These are phyloP conservation scores for Heliornis fulica DNA, from an alignment of 2,113 vertebrate species.

Conservation along the genomic window DNA sequence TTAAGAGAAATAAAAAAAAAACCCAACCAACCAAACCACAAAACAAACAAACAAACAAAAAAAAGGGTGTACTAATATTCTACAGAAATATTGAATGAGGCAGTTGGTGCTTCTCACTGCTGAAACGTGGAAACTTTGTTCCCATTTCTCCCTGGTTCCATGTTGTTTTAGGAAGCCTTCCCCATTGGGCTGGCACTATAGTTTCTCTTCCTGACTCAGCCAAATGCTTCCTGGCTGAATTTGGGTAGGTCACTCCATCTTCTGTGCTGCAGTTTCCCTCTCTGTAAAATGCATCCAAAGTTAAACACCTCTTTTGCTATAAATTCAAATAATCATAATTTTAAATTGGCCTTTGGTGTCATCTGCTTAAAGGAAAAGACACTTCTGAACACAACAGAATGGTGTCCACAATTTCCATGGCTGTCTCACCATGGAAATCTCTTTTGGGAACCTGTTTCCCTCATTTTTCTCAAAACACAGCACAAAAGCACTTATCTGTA, in stretches of 20 bases:
- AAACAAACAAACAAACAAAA: too few species aligned
- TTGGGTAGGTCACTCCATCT: constrained; percentile 14
- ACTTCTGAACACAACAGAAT: neutral
- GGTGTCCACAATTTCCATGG: neutral
- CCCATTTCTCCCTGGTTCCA: neutral
- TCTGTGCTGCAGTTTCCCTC: neutral
- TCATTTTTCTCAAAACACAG: neutral
- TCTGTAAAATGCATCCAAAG: neutral
- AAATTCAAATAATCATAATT: neutral
- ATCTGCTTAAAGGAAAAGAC: neutral
- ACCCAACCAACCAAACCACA: too few species aligned
- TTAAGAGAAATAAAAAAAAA: neutral
- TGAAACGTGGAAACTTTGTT: neutral
- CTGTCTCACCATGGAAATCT: neutral
- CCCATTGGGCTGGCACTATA: neutral
- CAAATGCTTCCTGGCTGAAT: constrained; percentile 20
- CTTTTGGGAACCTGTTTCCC: neutral
- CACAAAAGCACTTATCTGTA: neutral
- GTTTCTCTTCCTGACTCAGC: constrained; percentile 4
- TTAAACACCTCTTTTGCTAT: neutral
- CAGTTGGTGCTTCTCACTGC: neutral
- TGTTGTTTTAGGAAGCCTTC: neutral
- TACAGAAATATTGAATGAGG: neutral
- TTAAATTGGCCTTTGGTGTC: neutral
- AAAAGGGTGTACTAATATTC: neutral